Base-by-base conservation (phyloP, 2,113 vertebrate species). In the Typhlomys cinereus region DNA sequence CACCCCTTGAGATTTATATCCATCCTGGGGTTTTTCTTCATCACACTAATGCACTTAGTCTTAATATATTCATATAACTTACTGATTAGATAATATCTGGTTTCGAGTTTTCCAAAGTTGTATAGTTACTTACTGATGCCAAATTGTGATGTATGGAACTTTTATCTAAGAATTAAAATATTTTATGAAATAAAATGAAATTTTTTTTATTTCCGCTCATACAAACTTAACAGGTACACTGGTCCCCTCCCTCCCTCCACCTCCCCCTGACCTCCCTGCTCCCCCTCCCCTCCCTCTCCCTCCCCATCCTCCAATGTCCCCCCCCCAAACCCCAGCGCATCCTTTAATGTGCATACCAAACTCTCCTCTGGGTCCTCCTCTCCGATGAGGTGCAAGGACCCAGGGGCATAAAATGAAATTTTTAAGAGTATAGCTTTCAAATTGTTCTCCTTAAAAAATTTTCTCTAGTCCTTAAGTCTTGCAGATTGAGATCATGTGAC, bases 141-240 rank as follows among this genome's bases (percentile, higher is more conserved):
- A 83, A 86, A 44, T 18, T 90, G n/a, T 84, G 81, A 73, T 78
- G n/a, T 93, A 17, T 69, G 31, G 27, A 12, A 14, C 78, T 46
- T 54, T 93, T 83, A 71, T 67, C 88, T 85, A 64, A 86, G 71
- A 94, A 87, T 78, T 62, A 89, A 89, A 90, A n/a, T 52, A n/a
- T 73, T 80, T 85, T 61, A 8, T 61, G 41, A 81, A 41, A n/a
- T n/a, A n/a, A n/a, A n/a, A n/a, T n/a, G n/a, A n/a, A 62, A 46
- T 66, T 84, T 88, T 78, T 89, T n/a, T n/a, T n/a, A n/a, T n/a
- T n/a, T n/a, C n/a, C n/a, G n/a, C n/a, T n/a, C n/a, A n/a, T n/a
- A n/a, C n/a, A n/a, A n/a, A n/a, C n/a, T n/a, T n/a, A n/a, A n/a
- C n/a, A n/a, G n/a, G n/a, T n/a, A n/a, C n/a, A n/a, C n/a, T n/a